A percentile compares a stretch with the other conserved stretches of the same genome.
Conservation (phyloP, 1,140 invertebrate genomes). For the Achatina immaculata region DNA sequence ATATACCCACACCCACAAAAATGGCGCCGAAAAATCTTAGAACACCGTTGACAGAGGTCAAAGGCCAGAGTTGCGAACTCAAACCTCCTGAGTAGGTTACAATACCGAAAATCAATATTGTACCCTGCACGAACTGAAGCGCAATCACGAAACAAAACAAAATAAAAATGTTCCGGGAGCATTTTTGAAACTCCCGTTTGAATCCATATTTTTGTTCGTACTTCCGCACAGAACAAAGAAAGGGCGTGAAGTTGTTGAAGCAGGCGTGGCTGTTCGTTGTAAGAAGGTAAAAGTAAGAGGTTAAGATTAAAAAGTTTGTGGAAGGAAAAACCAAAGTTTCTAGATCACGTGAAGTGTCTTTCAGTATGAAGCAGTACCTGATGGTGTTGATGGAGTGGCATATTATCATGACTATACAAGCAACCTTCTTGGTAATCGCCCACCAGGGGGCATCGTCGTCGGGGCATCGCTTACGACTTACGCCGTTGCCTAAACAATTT, state of each 20-base stretch:
- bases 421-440: slow-evolving; percentile 4
- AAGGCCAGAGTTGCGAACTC: slow-evolving; percentile 15
- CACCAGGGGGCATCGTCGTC: slow-evolving; percentile 1
- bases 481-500: neutral
- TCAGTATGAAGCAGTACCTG: slow-evolving; percentile 12
- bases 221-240: neutral
- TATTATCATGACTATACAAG: neutral
- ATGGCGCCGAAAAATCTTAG: neutral
- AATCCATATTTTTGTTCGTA: slow-evolving; percentile 17
- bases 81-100: neutral
- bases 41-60: neutral
- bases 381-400: slow-evolving; percentile 5
- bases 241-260: neutral
- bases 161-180: neutral
- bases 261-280: neutral
- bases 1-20: neutral
- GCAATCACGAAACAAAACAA: neutral
- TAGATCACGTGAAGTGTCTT: neutral
- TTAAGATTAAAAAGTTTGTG: slow-evolving; percentile 15
- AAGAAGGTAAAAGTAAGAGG: slow-evolving; percentile 15
- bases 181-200: neutral
- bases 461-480: neutral
- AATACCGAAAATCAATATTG: slow-evolving; percentile 12
- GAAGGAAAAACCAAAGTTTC: neutral
- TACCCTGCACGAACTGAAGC: slow-evolving; percentile 1